Conservation (phyloP, 2,888 invertebrate species). For the Mesorhabditis sp. region DNA sequence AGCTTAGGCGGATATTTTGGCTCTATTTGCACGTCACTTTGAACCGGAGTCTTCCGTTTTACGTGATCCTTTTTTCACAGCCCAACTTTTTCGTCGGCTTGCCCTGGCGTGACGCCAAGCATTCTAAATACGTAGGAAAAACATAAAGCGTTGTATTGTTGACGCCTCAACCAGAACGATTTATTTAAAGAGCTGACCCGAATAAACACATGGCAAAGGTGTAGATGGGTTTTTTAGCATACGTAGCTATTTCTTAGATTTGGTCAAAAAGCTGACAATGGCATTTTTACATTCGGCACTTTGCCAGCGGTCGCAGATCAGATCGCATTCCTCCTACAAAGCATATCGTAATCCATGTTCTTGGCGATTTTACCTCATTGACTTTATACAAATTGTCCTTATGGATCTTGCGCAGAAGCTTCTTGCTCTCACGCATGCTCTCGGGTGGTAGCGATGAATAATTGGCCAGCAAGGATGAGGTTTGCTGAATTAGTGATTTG, state of each 20-base stretch:
- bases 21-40: no score
- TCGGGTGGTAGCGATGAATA: constrained; percentile 46
- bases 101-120: no score
- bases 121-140: no score
- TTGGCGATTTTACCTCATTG: constrained; percentile 37
- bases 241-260: constrained; percentile 30
- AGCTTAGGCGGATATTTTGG: no score
- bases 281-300: constrained; percentile 71
- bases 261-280: constrained; percentile 64
- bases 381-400: constrained; percentile 62
- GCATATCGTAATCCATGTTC: background rate
- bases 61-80: no score
- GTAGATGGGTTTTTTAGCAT: no score
- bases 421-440: constrained; percentile 72
- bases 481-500: constrained; percentile 9
- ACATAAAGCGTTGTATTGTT: no score
- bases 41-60: no score
- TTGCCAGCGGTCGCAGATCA: constrained; percentile 68
- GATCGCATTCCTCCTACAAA: constrained; percentile 67
- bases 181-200: no score
- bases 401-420: constrained; percentile 68
- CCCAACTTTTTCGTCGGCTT: no score
- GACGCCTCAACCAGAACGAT: no score
- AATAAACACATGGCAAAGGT: no score
- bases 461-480: background rate